Evolutionary conservation across 2,888 invertebrate species (phyloP), one percentile per base, ranked within the genome.

Genomic region (Loripinus fragilis): DNA sequence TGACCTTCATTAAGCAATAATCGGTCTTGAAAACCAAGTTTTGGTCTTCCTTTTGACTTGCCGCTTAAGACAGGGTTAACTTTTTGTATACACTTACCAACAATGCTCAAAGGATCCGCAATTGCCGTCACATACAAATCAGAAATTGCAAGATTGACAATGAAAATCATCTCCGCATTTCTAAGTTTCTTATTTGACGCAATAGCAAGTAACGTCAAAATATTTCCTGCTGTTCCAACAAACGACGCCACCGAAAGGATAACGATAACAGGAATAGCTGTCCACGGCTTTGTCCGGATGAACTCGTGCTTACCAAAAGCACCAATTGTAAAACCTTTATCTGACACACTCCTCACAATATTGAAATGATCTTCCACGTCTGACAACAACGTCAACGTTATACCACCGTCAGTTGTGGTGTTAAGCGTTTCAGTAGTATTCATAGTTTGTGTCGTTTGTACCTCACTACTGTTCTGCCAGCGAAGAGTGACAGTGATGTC

Each of bases 1-100:
- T n/a, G n/a, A n/a, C n/a, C n/a, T n/a, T n/a, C n/a, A n/a, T n/a
- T n/a, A n/a, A n/a, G n/a, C n/a, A n/a, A n/a, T n/a, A n/a, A n/a
- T n/a, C n/a, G n/a, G n/a, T n/a, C n/a, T n/a, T n/a, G n/a, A n/a
- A n/a, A n/a, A n/a, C n/a, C n/a, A n/a, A n/a, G n/a, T n/a, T n/a
- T n/a, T n/a, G n/a, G n/a, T n/a, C n/a, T n/a, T n/a, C n/a, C n/a
- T n/a, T n/a, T n/a, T n/a, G n/a, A n/a, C n/a, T n/a, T n/a, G n/a
- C n/a, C n/a, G n/a, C n/a, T n/a, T n/a, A n/a, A n/a, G n/a, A n/a
- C n/a, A n/a, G n/a, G n/a, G n/a, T n/a, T n/a, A n/a, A n/a, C n/a
- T n/a, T n/a, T n/a, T n/a, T n/a, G n/a, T n/a, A n/a, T n/a, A 67
- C 23, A 71, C 45, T 72, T 60, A 76, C 76, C 76, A 33, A 76